These are phyloP conservation scores for Tetranychus cinnabarinus DNA, from an alignment of 1,140 invertebrate species.

Conservation along the genomic window DNA sequence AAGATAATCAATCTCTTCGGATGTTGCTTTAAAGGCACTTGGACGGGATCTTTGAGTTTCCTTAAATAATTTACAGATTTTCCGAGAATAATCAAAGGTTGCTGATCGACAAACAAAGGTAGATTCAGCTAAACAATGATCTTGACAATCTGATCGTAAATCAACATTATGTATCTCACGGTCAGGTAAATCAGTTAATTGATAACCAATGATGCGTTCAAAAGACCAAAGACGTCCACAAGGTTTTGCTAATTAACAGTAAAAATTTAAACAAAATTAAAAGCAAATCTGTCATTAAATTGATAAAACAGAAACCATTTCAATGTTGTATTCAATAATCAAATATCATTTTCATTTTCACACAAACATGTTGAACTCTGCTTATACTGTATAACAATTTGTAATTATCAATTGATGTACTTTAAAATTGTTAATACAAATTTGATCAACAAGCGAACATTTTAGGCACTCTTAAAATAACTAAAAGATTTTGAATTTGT, in stretches of 20 bases:
- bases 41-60: conserved; percentile 24
- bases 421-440: background rate
- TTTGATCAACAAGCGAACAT: background rate
- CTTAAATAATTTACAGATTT: conserved; percentile 22
- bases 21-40: conserved; percentile 19
- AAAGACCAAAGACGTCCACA: conserved; percentile 22
- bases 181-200: conserved; percentile 21
- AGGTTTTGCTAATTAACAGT: background rate
- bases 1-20: conserved; percentile 25
- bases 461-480: background rate
- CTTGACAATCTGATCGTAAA: conserved; percentile 22
- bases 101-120: conserved; percentile 24
- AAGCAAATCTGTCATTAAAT: background rate
- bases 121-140: conserved; percentile 21
- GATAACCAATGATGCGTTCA: conserved; percentile 25
- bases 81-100: conserved; percentile 20
- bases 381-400: too few relatives aligned
- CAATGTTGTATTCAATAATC: too few relatives aligned
- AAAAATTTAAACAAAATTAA: background rate
- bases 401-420: too few relatives aligned
- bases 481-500: too few relatives aligned
- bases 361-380: too few relatives aligned
- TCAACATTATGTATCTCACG: conserved; percentile 20
- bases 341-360: too few relatives aligned
- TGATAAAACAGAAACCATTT: too few relatives aligned